Evolutionary conservation across 1,140 invertebrate species (phyloP).

Genomic region (Arion vulgaris): DNA sequence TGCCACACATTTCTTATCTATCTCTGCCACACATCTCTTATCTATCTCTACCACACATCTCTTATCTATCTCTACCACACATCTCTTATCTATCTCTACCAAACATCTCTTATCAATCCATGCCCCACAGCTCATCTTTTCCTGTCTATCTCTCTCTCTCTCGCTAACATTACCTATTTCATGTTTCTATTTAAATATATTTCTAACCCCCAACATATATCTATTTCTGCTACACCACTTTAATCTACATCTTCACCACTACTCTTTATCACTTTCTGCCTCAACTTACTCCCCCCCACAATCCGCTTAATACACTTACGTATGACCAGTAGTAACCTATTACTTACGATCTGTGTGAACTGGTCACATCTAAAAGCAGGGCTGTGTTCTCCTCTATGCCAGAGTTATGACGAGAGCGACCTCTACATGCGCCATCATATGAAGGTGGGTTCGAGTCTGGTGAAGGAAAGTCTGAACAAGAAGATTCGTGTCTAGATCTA

Average conservation of each 20-base stretch:
- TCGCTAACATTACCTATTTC: background rate
- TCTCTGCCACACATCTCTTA: too few relatives aligned
- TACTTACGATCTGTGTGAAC: constrained; percentile 31
- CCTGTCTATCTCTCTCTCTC: background rate
- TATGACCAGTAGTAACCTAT: background rate
- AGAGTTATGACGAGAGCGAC: constrained; percentile 17
- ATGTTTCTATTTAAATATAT: too few relatives aligned
- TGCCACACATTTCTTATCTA: too few relatives aligned
- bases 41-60: too few relatives aligned
- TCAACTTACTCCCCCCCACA: too few relatives aligned
- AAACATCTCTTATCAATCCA: background rate
- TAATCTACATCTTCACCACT: too few relatives aligned
- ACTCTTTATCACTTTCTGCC: too few relatives aligned
- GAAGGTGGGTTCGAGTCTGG: constrained; percentile 60
- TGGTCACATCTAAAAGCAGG: constrained; percentile 51
- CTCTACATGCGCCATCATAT: constrained; percentile 48
- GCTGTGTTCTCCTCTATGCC: constrained; percentile 57
- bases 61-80: too few relatives aligned
- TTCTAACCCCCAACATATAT: too few relatives aligned
- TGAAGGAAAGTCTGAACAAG: constrained; percentile 56
- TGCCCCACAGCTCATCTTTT: background rate
- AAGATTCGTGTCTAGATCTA: constrained; percentile 48
- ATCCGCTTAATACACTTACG: too few relatives aligned
- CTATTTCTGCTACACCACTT: too few relatives aligned
- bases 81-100: background rate